Evolutionary conservation across 2,797 vertebrate genomes (phyloP), one percentile per base, ranked within the genome.

Genomic region (Propithecus perrieri): DNA sequence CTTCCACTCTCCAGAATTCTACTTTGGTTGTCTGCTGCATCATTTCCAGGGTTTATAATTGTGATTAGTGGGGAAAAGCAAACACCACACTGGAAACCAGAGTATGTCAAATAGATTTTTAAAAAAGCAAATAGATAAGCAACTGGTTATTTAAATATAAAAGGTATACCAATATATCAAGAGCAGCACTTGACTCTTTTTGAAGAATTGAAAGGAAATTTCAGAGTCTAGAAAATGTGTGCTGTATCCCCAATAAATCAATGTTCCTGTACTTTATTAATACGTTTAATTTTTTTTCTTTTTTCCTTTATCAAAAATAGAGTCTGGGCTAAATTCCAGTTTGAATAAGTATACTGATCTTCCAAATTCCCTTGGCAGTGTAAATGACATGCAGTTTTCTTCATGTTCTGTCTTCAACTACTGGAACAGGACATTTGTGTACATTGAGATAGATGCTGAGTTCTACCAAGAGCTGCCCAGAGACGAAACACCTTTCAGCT

Each of bases 311-410:
- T 85, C 30, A 72, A 92, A 94, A 89, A 92, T 85, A 92, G 50
- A 80, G 48, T 94, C 83, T 91, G 75, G 79, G 59, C 89, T 93
- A 74, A 83, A 75, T 94, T 96, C 69, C 67, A 96, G 38, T 57
- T 80, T 79, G 74, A 81, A 57, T 93, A 94, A 95, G 46, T 69
- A 79, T 22, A 35, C 18, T 57, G 59, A 83, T 86, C 63, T 94
- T 95, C 69, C 89, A 74, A 26, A 85, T 86, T 86, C 57, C 63
- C 28, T 71, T 87, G 59, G 43, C 65, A 76, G 74, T 14, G 38
- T 79, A 84, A 71, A 63, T 59, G 33, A 46, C 65, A 91, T 7
- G 63, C n/a, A 30, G 18, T 63, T 80, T 86, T 71, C 79, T 78
- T 89, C 83, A 10, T 57, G 72, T 74, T 91, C 91, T 85, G 41